phyloP scores from a whole-genome alignment of 2,888 invertebrate genomes.

The Cryptocephalus primarius region DNA sequence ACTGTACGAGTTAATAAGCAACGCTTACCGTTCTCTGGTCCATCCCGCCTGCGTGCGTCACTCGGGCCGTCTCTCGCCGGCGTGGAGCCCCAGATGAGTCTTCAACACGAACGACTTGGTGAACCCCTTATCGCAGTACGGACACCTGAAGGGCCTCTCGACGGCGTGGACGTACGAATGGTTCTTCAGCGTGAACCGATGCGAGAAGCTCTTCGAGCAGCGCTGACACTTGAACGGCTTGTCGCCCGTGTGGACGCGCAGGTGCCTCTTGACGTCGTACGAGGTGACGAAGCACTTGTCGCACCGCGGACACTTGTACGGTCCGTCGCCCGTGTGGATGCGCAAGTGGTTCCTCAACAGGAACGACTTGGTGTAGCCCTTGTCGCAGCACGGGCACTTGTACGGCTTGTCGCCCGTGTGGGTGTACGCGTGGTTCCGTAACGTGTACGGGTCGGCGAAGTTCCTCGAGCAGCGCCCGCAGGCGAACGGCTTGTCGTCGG shows the following conservation, averaged over 20 bases:
- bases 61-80: too few relatives aligned
- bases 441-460: constrained; percentile 37
- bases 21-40: too few relatives aligned
- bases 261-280: too few relatives aligned
- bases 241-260: too few relatives aligned
- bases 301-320: constrained; percentile 39
- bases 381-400: constrained; percentile 28
- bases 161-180: too few relatives aligned
- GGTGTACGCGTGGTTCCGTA: constrained; percentile 21
- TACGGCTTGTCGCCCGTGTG: constrained; percentile 33
- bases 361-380: constrained; percentile 34
- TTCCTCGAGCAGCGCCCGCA: too few relatives aligned
- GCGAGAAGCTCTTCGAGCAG: too few relatives aligned
- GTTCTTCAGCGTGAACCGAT: too few relatives aligned
- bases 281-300: constrained; percentile 25
- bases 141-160: background rate
- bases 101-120: background rate
- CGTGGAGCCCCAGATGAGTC: background rate
- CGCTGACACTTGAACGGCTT: too few relatives aligned
- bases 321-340: constrained; percentile 49
- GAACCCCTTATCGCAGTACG: background rate
- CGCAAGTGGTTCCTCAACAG: constrained; percentile 49
- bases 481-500: too few relatives aligned
- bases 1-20: too few relatives aligned
- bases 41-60: too few relatives aligned